Evolutionary conservation across 2,797 vertebrate species (phyloP), one percentile per base, ranked within the genome.

Genomic region (Mycteria americana): DNA sequence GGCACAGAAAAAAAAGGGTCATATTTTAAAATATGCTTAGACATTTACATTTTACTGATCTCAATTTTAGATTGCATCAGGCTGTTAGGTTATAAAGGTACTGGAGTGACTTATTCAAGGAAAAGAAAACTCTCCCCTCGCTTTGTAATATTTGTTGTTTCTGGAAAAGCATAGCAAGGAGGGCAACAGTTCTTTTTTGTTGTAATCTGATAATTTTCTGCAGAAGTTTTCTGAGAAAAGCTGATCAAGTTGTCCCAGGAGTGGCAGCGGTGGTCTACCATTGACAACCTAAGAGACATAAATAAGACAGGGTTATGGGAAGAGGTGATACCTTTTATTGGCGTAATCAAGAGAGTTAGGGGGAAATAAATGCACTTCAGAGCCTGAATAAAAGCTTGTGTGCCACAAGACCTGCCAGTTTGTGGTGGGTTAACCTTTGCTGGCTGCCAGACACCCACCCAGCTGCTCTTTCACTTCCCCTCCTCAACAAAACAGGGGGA

Each of bases 401-500:
- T 87, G 54, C 16, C 25, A 17, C 41, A 69, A 65, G 33, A 79
- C 50, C 35, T 65, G 18, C 11, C n/a, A 22, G 10, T 70, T 35
- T 73, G 13, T 64, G 33, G 39, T 67, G 15, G 11, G 8, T 50
- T 85, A 72, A 51, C 31, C 21, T 91, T 68, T 76, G 18, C 18
- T 69, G 35, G 3, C 59, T 3, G 2, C 27, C 27, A 62, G 60
- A 46, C 7, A n/a, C 41, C 3, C 22, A 35, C 12, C 22, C 21
- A 57, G 16, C 28, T 0, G 3, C 4, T 80, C 41, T 70, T 91
- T 90, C 24, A 35, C 10, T 70, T 13, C 6, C 2, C 2, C 3
- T 39, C 10, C 48, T 64, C 31, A 60, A 53, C 1, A n/a, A 56
- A 91, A 64, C 1, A 0, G 3, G 8, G 7, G 1, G 24, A 53